Percentiles rank a stretch among this genome's conserved stretches.
Conservation (phyloP, 2,888 invertebrate genomes). For the Noctuana brunneofusca region DNA sequence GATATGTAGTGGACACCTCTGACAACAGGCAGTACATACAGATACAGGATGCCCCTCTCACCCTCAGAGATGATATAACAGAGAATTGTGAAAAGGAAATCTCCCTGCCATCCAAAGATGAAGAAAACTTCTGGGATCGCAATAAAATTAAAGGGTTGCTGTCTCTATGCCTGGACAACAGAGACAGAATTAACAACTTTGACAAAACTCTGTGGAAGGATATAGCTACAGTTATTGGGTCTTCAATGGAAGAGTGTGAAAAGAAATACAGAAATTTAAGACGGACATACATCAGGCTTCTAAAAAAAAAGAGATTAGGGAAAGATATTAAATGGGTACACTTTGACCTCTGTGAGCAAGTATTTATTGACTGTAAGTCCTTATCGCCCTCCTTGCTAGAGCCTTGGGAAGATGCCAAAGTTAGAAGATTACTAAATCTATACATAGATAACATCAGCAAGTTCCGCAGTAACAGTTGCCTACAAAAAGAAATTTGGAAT, state of each 20-base stretch:
- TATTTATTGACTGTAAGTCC: constrained; percentile 67
- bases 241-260: constrained; percentile 63
- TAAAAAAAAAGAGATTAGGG: constrained; percentile 68
- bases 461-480: constrained; percentile 58
- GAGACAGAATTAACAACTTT: constrained; percentile 51
- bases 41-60: constrained; percentile 51
- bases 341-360: constrained; percentile 67
- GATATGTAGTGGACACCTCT: constrained; percentile 60
- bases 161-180: constrained; percentile 61
- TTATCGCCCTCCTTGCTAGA: constrained; percentile 58
- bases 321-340: constrained; percentile 75
- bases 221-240: constrained; percentile 59
- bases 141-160: constrained; percentile 66
- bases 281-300: constrained; percentile 67
- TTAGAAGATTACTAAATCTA: constrained; percentile 58
- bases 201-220: constrained; percentile 63
- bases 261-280: constrained; percentile 68
- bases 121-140: constrained; percentile 67
- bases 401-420: constrained; percentile 71
- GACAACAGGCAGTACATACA: constrained; percentile 64
- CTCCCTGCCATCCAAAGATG: constrained; percentile 47
- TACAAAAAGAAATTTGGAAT: constrained; percentile 74
- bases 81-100: constrained; percentile 47
- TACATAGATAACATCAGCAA: constrained; percentile 68
- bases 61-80: constrained; percentile 44